Evolutionary conservation across 2,888 invertebrate species (phyloP).

Genomic region (Rotaria socialis): DNA sequence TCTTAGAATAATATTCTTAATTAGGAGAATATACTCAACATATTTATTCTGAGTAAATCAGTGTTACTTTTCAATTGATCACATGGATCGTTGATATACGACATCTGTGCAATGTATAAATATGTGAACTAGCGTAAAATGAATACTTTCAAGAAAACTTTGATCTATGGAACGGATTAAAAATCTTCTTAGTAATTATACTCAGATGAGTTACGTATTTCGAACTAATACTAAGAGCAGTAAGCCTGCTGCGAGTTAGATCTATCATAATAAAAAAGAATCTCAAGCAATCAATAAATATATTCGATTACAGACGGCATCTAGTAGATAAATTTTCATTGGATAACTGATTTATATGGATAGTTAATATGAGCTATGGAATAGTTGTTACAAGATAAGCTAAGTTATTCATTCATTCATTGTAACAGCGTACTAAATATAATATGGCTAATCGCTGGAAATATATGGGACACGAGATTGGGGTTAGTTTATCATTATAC

Average conservation of each 20-base stretch:
- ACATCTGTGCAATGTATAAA: neutral
- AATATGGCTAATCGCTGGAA: constrained; percentile 15
- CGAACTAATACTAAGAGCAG: too few relatives aligned
- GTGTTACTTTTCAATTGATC: neutral
- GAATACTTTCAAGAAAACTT: too few relatives aligned
- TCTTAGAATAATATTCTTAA: neutral
- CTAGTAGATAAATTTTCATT: neutral
- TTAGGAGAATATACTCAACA: neutral
- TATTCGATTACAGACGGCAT: neutral
- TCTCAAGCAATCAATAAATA: too few relatives aligned
- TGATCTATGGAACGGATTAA: too few relatives aligned
- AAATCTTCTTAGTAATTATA: too few relatives aligned
- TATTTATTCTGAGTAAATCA: neutral
- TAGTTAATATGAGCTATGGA: neutral
- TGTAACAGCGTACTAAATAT: neutral
- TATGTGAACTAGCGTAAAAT: too few relatives aligned
- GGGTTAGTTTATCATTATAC: neutral
- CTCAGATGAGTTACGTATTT: too few relatives aligned
- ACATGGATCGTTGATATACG: neutral
- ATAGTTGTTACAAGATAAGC: neutral
- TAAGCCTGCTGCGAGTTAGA: too few relatives aligned
- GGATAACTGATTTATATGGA: neutral
- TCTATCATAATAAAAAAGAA: too few relatives aligned
- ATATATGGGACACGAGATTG: constrained; percentile 16
- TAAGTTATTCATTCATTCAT: neutral